Evolutionary conservation across 2,888 invertebrate genomes (phyloP), one percentile per base, ranked within the genome.

Genomic region (Dasysyrphus tricinctus): DNA sequence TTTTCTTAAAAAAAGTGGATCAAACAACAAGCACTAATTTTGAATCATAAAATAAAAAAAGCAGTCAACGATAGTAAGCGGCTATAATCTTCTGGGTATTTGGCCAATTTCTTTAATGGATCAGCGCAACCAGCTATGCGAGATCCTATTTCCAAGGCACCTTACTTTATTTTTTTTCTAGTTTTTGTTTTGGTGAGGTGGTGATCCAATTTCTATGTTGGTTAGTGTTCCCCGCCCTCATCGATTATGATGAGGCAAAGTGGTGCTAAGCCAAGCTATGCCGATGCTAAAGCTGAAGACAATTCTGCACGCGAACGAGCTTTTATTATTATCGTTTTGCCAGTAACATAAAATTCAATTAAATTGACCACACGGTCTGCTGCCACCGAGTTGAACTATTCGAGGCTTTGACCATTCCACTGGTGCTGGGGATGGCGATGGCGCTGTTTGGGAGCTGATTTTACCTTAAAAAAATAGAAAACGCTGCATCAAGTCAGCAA

Each of bases 331-430:
- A 85, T 69, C 76, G 69, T 77, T 65, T 72, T 61, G 63, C 72
- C 80, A 73, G 77, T 85, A 82, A 59, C 69, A 86, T 86, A 86
- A 86, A 86, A 86, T 86, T 86, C 86, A 86, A 86, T 82, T 86
- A 86, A 78, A 86, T 75, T 82, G 78, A 72, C 78, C 86, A 78
- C 61, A 42, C 78, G 59, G 81, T 54, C 69, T 69, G 49, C 70
- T 70, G 73, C 73, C 76, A 72, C 72, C 47, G 56, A 80, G 44
- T 78, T 77, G 73, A 47, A 54, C 19, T 70, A 34, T 14, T 75
- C 39, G 39, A 47, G 32, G 42, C 61, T 63, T 16, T 63, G 72
- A 42, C 56, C 56, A 57, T 69, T 65, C n/a, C 19, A 24, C n/a
- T 5, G 29, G 67, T 59, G 61, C 82, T 65, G 47, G 49, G 2